Conservation (phyloP, 2,113 vertebrate species). For the Rhegmatorhina hoffmannsi region DNA sequence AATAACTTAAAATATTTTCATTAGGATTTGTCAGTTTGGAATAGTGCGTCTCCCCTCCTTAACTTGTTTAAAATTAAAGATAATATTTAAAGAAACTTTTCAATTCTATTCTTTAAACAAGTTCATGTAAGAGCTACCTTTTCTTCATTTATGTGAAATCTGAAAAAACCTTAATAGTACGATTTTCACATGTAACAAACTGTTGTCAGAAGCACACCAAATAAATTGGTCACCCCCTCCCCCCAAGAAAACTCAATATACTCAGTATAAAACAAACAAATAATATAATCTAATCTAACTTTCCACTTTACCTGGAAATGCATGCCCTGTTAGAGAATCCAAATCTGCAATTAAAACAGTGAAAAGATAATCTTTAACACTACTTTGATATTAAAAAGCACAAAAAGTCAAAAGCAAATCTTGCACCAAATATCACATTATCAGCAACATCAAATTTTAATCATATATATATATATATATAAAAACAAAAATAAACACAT, state of each 20-base stretch:
- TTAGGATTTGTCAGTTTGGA: neutral
- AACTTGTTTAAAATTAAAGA: neutral
- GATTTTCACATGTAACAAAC: neutral
- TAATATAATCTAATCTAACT: conserved; percentile 57
- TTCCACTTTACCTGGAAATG: conserved; percentile 70
- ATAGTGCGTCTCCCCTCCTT: neutral
- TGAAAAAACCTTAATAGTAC: neutral
- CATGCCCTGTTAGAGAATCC: conserved; percentile 76
- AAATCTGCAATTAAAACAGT: conserved; percentile 73
- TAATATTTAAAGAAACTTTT: neutral
- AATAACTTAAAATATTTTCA: neutral
- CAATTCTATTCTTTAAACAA: neutral
- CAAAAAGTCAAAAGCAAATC: neutral
- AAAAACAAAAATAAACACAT: neutral
- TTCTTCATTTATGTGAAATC: neutral
- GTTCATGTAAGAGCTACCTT: neutral
- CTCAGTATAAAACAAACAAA: neutral
- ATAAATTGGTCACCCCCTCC: neutral
- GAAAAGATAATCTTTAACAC: conserved; percentile 60
- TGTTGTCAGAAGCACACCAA: neutral
- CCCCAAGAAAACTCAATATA: neutral
- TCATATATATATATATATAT: neutral
- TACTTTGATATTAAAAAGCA: neutral
- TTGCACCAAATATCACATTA: neutral
- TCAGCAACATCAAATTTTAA: neutral